A percentile compares a stretch with the other conserved stretches of the same genome.
phyloP scores from a whole-genome alignment of 2,888 invertebrate species.

The Drosophila subquinaria region DNA sequence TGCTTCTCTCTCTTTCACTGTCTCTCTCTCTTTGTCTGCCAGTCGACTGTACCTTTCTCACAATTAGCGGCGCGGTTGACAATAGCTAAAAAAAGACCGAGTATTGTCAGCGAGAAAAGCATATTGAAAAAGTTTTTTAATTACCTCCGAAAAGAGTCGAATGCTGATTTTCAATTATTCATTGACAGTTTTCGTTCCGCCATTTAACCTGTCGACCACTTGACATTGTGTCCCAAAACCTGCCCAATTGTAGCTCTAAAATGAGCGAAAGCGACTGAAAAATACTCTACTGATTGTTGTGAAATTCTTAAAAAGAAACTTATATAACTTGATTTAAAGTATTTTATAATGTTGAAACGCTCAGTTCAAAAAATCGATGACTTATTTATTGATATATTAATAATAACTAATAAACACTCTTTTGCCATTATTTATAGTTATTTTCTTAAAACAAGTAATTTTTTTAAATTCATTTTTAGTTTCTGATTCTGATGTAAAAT shows the following conservation, averaged over 20 bases:
- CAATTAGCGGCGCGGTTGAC: conserved; percentile 54
- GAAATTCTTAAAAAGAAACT: neutral
- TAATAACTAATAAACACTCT: too few species aligned
- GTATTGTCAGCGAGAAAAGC: conserved; percentile 49
- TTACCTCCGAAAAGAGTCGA: conserved; percentile 57
- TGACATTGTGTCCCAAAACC: conserved; percentile 52
- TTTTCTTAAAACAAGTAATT: too few species aligned
- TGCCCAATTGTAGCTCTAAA: neutral
- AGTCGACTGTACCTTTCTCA: conserved; percentile 17
- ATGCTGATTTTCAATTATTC: conserved; percentile 72
- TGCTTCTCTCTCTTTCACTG: neutral
- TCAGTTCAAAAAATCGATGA: neutral
- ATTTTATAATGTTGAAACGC: too few species aligned
- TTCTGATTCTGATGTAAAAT: too few species aligned
- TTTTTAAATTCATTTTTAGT: too few species aligned
- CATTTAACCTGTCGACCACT: conserved; percentile 71
- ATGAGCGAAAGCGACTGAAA: neutral
- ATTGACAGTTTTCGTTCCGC: conserved; percentile 62
- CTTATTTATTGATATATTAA: neutral
- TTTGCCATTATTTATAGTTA: too few species aligned
- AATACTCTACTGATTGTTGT: neutral
- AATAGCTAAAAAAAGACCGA: conserved; percentile 49
- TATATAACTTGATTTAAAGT: too few species aligned
- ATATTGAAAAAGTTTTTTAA: conserved; percentile 76
- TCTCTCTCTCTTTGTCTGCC: conserved; percentile 7